Base-by-base conservation (phyloP, 2,888 invertebrate genomes). In the Drosophila percnosoma region DNA sequence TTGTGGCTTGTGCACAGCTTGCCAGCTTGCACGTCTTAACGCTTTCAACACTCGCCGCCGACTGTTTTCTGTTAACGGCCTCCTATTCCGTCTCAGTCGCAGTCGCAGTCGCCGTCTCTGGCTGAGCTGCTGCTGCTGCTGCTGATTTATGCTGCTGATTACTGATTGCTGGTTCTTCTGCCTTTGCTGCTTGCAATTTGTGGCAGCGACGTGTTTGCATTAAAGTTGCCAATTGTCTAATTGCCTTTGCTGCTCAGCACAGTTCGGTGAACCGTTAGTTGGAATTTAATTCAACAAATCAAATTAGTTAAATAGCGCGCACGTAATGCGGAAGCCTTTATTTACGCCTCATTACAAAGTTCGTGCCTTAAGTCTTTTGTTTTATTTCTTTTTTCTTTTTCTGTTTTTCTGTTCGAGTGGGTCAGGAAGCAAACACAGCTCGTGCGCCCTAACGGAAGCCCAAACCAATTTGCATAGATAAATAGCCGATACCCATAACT, bases 31-130 rank as follows among this genome's bases (percentile, higher is more conserved):
- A 87, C 89, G 91, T 91, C 90, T 77, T 82, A 82, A 82, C 90
- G 80, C 87, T 85, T 74, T 90, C 83, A 92, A 90, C 84, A 90
- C 91, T 90, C 90, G 83, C 82, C 90, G 85, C 77, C 60, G 81
- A 91, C 92, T 91, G 92, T 81, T 84, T 76, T 70, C 70, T 57
- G 69, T 49, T 51, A 49, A 62, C 27, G 29, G 63, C 60, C n/a
- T 31, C 64, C 45, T 33, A 31, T 38, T 18, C n/a, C 7, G 49
- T 18, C 24, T 38, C 51, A 27, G 45, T 40, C 38, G 33, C 27
- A 27, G 24, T 24, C 24, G 55, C 63, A 33, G 34, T 11, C 24
- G n/a, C 38, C 29, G 52, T 29, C 33, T 57, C 61, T 42, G 68
- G 40, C 63, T 21, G 13, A 27, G 34, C 45, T 45, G 60, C 49